Percentiles rank a stretch among this genome's conserved stretches.
phyloP scores from a whole-genome alignment of 1,140 invertebrate genomes.

The Lucilia cuprina region DNA sequence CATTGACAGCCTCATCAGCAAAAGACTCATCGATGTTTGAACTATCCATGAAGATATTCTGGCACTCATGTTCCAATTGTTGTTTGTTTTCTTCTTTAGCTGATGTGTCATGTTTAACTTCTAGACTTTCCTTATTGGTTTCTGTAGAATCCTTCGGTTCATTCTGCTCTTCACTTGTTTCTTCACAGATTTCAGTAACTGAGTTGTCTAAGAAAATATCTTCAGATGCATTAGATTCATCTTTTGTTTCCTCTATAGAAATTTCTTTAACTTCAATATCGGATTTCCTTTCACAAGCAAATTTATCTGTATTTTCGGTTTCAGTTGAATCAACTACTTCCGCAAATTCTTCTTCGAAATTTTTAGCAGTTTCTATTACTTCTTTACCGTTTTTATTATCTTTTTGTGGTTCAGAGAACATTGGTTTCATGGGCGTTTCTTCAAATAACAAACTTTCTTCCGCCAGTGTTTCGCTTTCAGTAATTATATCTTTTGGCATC shows the following conservation, averaged over 20 bases:
- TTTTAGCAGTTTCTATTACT: neutral
- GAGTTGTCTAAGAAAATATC: neutral
- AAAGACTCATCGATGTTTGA: conserved; percentile 4
- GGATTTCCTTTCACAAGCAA: neutral
- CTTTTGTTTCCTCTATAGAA: neutral
- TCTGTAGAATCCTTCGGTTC: neutral
- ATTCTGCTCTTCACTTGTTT: neutral
- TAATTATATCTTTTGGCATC: too few species aligned
- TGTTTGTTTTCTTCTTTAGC: neutral
- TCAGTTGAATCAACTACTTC: neutral
- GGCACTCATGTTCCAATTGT: neutral
- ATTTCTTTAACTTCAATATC: neutral
- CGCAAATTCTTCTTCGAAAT: neutral
- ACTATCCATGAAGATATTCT: conserved; percentile 2
- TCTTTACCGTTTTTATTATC: neutral
- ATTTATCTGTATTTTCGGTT: neutral
- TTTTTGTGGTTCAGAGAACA: neutral
- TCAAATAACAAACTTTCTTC: neutral
- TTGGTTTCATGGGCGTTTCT: neutral
- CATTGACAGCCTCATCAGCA: neutral
- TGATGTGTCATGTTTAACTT: too few species aligned
- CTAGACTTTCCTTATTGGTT: neutral
- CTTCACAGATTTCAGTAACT: neutral
- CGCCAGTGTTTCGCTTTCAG: too few species aligned
- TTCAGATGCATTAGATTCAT: neutral